These are phyloP conservation scores for Manis pentadactyla DNA, from an alignment of 2,797 vertebrate species.

Conservation along the genomic window DNA sequence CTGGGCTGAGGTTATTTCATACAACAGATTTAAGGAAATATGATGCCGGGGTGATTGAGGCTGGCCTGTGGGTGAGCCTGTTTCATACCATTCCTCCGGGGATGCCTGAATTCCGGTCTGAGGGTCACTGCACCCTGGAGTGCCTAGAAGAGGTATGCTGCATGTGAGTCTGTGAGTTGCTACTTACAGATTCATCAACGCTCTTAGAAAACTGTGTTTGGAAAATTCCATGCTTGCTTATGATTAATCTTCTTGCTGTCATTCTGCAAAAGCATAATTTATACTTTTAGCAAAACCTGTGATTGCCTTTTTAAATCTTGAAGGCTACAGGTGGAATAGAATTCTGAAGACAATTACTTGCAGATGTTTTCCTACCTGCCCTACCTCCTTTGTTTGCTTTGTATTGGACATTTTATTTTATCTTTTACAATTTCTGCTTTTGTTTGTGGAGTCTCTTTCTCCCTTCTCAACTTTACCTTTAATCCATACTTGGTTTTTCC, in stretches of 20 bases:
- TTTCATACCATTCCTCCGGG: conserved; percentile 94
- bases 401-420: neutral
- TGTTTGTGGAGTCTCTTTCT: neutral
- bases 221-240: neutral
- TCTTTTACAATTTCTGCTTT: neutral
- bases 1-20: conserved; percentile 91
- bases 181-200: neutral
- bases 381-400: neutral
- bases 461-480: neutral
- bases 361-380: neutral
- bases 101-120: conserved; percentile 91
- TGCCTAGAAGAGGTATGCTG: conserved; percentile 92
- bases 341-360: neutral
- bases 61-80: conserved; percentile 94
- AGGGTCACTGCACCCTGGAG: conserved; percentile 93
- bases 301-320: neutral
- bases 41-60: conserved; percentile 92
- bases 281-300: neutral
- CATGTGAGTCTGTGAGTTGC: neutral
- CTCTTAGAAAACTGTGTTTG: neutral
- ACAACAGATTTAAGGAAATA: conserved; percentile 89
- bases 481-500: neutral
- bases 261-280: neutral
- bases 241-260: neutral
- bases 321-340: neutral